These are phyloP conservation scores for Entelurus aequoreus DNA, from an alignment of 2,113 vertebrate genomes.

Conservation along the genomic window DNA sequence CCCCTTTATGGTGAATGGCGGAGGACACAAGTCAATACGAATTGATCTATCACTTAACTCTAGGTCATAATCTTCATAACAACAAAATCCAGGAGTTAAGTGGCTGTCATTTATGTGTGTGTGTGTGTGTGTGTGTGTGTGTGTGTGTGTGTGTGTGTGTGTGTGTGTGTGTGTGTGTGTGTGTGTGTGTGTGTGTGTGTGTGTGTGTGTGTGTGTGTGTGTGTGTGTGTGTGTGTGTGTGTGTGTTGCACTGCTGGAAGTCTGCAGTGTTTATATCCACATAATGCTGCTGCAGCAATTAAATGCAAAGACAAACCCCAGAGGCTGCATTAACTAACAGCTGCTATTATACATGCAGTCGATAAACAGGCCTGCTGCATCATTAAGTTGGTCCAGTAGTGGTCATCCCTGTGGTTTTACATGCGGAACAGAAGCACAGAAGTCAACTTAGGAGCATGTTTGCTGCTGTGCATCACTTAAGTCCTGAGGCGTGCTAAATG, in stretches of 20 bases:
- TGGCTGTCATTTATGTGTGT: neutral
- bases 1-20: constrained; percentile 4
- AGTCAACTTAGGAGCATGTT: constrained; percentile 58
- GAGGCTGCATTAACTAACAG: constrained; percentile 29
- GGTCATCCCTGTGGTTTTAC: constrained; percentile 30
- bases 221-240: neutral
- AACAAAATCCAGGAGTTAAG: constrained; percentile 5
- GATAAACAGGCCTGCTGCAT: constrained; percentile 37
- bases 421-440: constrained; percentile 34
- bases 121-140: neutral
- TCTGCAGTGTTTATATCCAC: constrained; percentile 29
- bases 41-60: constrained; percentile 1
- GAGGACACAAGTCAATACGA: neutral
- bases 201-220: neutral
- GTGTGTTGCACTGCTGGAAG: constrained; percentile 11
- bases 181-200: neutral
- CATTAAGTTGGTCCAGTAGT: constrained; percentile 35
- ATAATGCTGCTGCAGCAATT: constrained; percentile 18
- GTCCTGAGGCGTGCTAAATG: constrained; percentile 41
- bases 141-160: neutral
- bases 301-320: constrained; percentile 31
- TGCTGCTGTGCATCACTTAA: constrained; percentile 30
- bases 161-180: neutral
- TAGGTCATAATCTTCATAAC: constrained; percentile 6
- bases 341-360: constrained; percentile 40